Evolutionary conservation across 2,797 vertebrate genomes (phyloP).

Genomic region (Aeoliscus strigatus): DNA sequence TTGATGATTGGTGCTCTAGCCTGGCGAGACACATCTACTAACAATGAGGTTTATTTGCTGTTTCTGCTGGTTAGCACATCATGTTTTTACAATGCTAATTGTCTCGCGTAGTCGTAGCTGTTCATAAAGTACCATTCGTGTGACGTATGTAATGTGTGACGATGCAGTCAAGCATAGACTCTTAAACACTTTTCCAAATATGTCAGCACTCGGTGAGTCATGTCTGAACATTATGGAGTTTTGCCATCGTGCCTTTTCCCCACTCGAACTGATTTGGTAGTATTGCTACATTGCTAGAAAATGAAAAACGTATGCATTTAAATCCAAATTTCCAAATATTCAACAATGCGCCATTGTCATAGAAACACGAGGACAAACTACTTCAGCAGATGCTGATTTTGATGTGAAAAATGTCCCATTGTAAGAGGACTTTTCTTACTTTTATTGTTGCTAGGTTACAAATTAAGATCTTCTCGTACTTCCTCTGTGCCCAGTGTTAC

Average conservation of each 20-base stretch:
- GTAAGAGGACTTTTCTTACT: too few relatives aligned
- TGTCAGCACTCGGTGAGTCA: slow-evolving; percentile 25
- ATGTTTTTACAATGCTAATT: slow-evolving; percentile 8
- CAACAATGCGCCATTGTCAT: slow-evolving; percentile 34
- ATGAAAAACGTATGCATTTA: slow-evolving; percentile 17
- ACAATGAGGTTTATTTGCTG: slow-evolving; percentile 43
- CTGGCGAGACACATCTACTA: slow-evolving; percentile 29
- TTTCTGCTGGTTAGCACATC: slow-evolving; percentile 25
- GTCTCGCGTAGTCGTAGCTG: too few relatives aligned
- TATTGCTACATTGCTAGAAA: too few relatives aligned
- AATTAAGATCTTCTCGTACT: too few relatives aligned
- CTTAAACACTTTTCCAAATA: slow-evolving; percentile 24
- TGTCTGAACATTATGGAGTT: slow-evolving; percentile 44
- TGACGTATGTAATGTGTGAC: slow-evolving; percentile 5
- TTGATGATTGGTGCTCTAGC: slow-evolving; percentile 40
- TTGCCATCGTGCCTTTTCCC: too few relatives aligned
- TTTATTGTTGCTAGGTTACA: too few relatives aligned
- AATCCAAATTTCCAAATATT: slow-evolving; percentile 38
- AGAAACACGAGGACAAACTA: slow-evolving; percentile 52
- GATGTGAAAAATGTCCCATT: too few relatives aligned
- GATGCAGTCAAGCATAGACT: slow-evolving; percentile 15
- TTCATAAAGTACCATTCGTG: too few relatives aligned
- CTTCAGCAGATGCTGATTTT: too few relatives aligned
- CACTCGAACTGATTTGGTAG: too few relatives aligned
- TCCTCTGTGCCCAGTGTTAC: too few relatives aligned